These are phyloP conservation scores for Masnerella sp. DNA, from an alignment of 2,888 invertebrate species.

Conservation along the genomic window DNA sequence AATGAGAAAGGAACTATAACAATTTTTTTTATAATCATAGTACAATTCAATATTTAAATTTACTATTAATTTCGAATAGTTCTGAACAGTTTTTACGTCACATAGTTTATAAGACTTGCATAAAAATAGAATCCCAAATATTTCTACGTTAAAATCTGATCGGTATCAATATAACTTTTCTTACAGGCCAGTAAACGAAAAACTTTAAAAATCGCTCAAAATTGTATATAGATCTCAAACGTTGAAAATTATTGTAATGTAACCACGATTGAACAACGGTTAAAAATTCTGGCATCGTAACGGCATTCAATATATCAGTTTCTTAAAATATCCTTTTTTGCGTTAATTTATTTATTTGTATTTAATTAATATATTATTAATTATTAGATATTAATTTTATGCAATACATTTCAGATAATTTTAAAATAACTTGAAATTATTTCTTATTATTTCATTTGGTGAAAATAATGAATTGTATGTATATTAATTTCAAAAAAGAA, in stretches of 20 bases:
- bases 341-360: background rate
- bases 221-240: slow-evolving; percentile 41
- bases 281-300: slow-evolving; percentile 24
- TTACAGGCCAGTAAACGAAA: slow-evolving; percentile 42
- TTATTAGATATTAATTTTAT: too few species aligned
- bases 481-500: too few species aligned
- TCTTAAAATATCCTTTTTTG: slow-evolving; percentile 8
- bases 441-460: too few species aligned
- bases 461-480: too few species aligned
- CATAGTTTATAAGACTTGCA: background rate
- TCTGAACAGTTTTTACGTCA: too few species aligned
- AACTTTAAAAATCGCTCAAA: slow-evolving; percentile 23
- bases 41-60: too few species aligned
- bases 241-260: slow-evolving; percentile 5
- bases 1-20: too few species aligned
- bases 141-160: slow-evolving; percentile 3
- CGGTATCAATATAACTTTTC: slow-evolving; percentile 20
- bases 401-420: too few species aligned
- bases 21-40: too few species aligned
- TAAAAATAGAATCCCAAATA: slow-evolving; percentile 28
- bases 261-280: slow-evolving; percentile 19
- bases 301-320: slow-evolving; percentile 12
- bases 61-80: too few species aligned
- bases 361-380: slow-evolving; percentile 8
- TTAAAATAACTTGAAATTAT: too few species aligned